A percentile compares a stretch with the other conserved stretches of the same genome.
Evolutionary conservation across 2,113 vertebrate genomes (phyloP).

Genomic region (Alethe castanea): DNA sequence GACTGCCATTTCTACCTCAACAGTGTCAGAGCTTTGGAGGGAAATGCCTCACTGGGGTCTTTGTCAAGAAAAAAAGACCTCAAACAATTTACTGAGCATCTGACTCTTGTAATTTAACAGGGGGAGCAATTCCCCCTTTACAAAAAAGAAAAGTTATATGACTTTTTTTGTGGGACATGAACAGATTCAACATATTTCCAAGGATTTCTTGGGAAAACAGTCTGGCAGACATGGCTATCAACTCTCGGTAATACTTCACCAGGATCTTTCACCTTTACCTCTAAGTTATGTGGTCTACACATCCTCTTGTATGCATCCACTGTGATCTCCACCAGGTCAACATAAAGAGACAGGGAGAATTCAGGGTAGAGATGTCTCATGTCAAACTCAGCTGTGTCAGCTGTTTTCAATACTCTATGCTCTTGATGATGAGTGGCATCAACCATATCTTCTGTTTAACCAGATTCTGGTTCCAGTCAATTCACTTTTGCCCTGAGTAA

Average conservation of each 20-base stretch:
- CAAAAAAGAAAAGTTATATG: background rate
- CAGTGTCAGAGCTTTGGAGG: background rate
- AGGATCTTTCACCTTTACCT: background rate
- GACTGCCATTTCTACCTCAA: background rate
- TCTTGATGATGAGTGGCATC: background rate
- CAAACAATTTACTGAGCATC: background rate
- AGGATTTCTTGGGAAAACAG: background rate
- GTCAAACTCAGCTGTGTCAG: slow-evolving; percentile 6
- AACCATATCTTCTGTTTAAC: background rate
- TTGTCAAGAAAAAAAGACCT: background rate
- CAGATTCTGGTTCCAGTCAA: background rate
- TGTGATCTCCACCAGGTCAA: background rate
- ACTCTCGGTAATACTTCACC: background rate
- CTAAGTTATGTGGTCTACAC: background rate
- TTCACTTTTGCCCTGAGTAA: background rate
- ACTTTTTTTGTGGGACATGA: background rate
- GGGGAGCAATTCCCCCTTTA: background rate
- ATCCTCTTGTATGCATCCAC: background rate
- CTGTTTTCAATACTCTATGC: background rate
- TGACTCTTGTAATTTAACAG: background rate
- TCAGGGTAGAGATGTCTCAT: background rate
- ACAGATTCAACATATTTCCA: background rate
- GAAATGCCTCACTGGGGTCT: background rate
- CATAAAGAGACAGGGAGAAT: background rate
- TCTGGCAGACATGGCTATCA: background rate